Base-by-base conservation (phyloP, 2,888 invertebrate genomes). In the Apamea anceps region DNA sequence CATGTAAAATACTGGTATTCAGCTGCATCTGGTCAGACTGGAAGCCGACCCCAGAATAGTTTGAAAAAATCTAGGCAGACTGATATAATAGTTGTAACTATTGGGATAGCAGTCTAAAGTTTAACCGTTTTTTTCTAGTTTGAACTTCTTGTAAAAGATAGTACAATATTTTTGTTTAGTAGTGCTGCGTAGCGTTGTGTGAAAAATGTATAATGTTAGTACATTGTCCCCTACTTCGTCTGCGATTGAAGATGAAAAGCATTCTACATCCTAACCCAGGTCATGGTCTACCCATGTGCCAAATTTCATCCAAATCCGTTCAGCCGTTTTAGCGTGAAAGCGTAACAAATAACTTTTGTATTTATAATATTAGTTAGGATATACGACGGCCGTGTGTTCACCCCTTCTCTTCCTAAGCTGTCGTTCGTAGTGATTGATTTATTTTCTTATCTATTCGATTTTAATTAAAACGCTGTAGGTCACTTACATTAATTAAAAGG, bases 391-490 rank as follows among this genome's bases (percentile, higher is more conserved):
- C 57, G 28, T 21, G 45, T 28, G 12, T 25, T 32, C 70, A 25
- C 13, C 0, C 25, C 5, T 51, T 25, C 13, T 32, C 48, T 51
- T 71, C 10, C 32, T 15, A 25, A 51, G 25, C 5, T 76, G 45
- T 21, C 60, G 1, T 37, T 18, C 21, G 0, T 2, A 45, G 8
- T 32, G 13, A 48, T n/a, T 45, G 13, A 37, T 76, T 21, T 21
- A 75, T 75, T 75, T 57, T 21, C 15, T 21, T 28, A 75, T 21
- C n/a, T 51, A 42, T 62, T 76, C 18, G 2, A 51, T 76, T 51
- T 63, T 63, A 76, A 77, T 77, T 21, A n/a, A 15, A 80, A 68
- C n/a, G 21, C 54, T 25, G 21, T 25, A 6, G 21, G 42, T n/a
- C 70, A 54, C 21, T 63, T 32, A 63, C 32, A 32, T 65, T 32